Conservation (phyloP, 1,140 invertebrate genomes). For the Drosophila tropicalis region DNA sequence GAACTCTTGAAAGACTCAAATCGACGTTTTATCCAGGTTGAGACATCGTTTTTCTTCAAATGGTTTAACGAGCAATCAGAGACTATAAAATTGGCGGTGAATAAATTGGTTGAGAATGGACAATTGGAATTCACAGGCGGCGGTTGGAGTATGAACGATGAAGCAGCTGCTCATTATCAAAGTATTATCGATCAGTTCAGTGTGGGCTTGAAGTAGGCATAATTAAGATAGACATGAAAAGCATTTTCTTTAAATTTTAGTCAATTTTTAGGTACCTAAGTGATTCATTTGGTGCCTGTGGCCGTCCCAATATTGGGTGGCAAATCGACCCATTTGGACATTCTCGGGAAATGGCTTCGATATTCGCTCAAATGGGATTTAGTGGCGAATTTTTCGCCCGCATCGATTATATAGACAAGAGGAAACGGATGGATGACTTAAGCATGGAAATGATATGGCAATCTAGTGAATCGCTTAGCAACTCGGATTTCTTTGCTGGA, state of each 20-base stretch:
- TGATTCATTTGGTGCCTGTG: conserved; percentile 93
- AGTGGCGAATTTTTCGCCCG: conserved; percentile 95
- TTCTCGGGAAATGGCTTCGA: conserved; percentile 92
- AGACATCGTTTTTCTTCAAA: conserved; percentile 95
- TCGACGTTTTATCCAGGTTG: conserved; percentile 90
- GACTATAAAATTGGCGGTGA: conserved; percentile 84
- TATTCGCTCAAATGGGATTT: conserved; percentile 93
- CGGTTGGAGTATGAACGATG: conserved; percentile 97
- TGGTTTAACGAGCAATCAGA: conserved; percentile 94
- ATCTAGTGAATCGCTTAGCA: conserved; percentile 87
- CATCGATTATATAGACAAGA: conserved; percentile 94
- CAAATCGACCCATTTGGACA: conserved; percentile 98
- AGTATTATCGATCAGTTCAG: conserved; percentile 97
- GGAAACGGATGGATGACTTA: conserved; percentile 85
- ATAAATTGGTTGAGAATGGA: conserved; percentile 88
- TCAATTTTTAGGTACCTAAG: conserved; percentile 85
- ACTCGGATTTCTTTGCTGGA: conserved; percentile 88
- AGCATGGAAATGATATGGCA: conserved; percentile 83
- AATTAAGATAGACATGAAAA: background rate
- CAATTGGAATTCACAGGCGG: conserved; percentile 95
- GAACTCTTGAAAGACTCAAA: conserved; percentile 89
- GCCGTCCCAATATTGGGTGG: conserved; percentile 92
- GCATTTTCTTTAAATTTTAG: conserved; percentile 72
- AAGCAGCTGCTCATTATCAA: conserved; percentile 95
- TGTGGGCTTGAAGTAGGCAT: conserved; percentile 88